A percentile compares a stretch with the other conserved stretches of the same genome.
phyloP scores from a whole-genome alignment of 1,140 invertebrate genomes.

The Sycophaga agraensis region DNA sequence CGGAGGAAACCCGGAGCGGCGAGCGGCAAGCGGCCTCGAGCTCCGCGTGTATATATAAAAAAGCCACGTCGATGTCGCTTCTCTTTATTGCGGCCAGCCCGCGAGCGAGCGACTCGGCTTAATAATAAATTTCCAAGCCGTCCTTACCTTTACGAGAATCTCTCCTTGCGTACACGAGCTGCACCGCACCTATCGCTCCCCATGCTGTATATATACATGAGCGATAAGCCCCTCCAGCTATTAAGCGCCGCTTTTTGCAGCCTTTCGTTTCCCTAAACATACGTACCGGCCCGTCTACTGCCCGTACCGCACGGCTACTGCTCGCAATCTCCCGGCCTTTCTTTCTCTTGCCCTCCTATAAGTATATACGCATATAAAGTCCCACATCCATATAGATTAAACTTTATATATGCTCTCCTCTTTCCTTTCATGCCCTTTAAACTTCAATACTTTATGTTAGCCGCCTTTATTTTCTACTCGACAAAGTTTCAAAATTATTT shows the following conservation, averaged over 20 bases:
- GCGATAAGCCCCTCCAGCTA: slow-evolving; percentile 42
- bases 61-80: slow-evolving; percentile 36
- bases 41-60: too few relatives aligned
- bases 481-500: too few relatives aligned
- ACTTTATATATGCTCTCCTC: too few relatives aligned
- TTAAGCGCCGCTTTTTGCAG: slow-evolving; percentile 46
- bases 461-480: too few relatives aligned
- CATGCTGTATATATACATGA: slow-evolving; percentile 49
- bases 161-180: slow-evolving; percentile 38
- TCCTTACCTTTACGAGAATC: slow-evolving; percentile 51
- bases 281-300: too few relatives aligned
- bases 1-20: too few relatives aligned
- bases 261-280: slow-evolving; percentile 51
- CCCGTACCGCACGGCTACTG: too few relatives aligned
- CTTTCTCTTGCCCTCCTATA: background rate
- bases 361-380: too few relatives aligned
- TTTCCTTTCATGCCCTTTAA: too few relatives aligned
- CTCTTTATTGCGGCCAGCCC: slow-evolving; percentile 40
- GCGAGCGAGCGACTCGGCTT: slow-evolving; percentile 35
- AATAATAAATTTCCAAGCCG: slow-evolving; percentile 55
- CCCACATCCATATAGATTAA: background rate
- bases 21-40: too few relatives aligned
- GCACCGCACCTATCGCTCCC: slow-evolving; percentile 32
- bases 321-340: background rate
- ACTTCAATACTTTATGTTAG: too few relatives aligned